Percentiles rank a stretch among this genome's conserved stretches.
Evolutionary conservation across 1,140 invertebrate genomes (phyloP).

Genomic region (Babylonia areolata): DNA sequence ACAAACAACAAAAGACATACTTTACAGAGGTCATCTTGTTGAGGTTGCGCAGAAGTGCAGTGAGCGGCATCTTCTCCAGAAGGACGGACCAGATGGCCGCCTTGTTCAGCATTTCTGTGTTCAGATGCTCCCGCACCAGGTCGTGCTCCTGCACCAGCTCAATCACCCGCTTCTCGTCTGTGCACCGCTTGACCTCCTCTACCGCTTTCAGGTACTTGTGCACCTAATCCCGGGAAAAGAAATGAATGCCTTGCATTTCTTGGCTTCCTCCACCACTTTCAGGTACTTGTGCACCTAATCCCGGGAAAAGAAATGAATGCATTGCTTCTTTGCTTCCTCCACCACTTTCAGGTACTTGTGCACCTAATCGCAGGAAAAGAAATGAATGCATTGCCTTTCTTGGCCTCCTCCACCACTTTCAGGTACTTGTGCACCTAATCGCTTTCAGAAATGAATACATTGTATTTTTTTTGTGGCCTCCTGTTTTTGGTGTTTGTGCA

Average conservation of each 20-base stretch:
- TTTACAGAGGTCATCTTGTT: constrained; percentile 81
- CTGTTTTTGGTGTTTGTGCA: too few species aligned
- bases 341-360: constrained; percentile 80
- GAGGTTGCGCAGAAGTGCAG: constrained; percentile 79
- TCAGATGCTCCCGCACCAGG: constrained; percentile 82
- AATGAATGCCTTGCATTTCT: constrained; percentile 77
- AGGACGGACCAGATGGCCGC: constrained; percentile 82
- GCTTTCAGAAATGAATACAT: too few species aligned
- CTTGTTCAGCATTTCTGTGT: constrained; percentile 81
- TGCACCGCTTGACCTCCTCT: constrained; percentile 80
- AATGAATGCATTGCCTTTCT: constrained; percentile 77
- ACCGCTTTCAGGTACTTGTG: constrained; percentile 80
- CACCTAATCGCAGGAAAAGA: too few species aligned
- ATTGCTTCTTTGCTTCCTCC: constrained; percentile 79
- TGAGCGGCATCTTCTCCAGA: constrained; percentile 79
- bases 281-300: constrained; percentile 80
- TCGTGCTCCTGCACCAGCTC: constrained; percentile 76
- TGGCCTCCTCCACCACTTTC: constrained; percentile 80
- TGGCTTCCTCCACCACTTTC: constrained; percentile 73
- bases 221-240: too few species aligned
- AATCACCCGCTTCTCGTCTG: constrained; percentile 78
- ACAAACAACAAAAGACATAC: background rate
- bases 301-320: constrained; percentile 40
- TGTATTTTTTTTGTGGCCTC: too few species aligned
- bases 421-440: constrained; percentile 80